Evolutionary conservation across 2,888 invertebrate genomes (phyloP), one percentile per base, ranked within the genome.

Genomic region (Lagria hirta): DNA sequence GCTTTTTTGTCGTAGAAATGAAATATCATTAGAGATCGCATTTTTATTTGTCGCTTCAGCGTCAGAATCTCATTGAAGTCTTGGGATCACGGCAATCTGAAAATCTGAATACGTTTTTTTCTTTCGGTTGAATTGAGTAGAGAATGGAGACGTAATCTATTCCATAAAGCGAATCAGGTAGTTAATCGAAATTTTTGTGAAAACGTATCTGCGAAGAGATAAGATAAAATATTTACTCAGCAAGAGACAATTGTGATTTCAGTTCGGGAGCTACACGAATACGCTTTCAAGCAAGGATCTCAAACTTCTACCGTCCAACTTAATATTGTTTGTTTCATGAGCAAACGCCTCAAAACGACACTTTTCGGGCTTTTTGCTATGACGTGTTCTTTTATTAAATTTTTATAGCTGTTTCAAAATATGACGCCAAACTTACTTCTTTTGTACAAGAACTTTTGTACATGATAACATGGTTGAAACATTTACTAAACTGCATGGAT

Each of bases 211-310:
- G 3, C 5, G 6, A 6, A 14, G 12, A 44, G 45, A 38, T 42
- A 32, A 42, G 49, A 49, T 49, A 41, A 48, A 52, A 52, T 48
- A 52, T 52, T 52, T 50, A 41, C 46, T 41, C 33, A 24, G 26
- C 43, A 38, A 22, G 44, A 34, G 42, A 43, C 23, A 33, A 43
- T 43, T 43, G 29, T 34, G 35, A 42, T 47, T 47, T 33, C 28
- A 42, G 33, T 37, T 47, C 27, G 36, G 27, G 6, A 17, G 21
- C 35, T 32, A 47, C 47, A 47, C 21, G 47, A 26, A 42, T 47
- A 42, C 27, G 47, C 47, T 47, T 47, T 47, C 37, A 43, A 26
- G 18, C 18, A 30, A 28, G 10, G 22, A 43, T 35, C 38, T 30
- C 41, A 26, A 35, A 14, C 22, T 26, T 16, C 14, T 14, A 33